These are phyloP conservation scores for Callionymus lyra DNA, from an alignment of 2,113 vertebrate species.

Conservation along the genomic window DNA sequence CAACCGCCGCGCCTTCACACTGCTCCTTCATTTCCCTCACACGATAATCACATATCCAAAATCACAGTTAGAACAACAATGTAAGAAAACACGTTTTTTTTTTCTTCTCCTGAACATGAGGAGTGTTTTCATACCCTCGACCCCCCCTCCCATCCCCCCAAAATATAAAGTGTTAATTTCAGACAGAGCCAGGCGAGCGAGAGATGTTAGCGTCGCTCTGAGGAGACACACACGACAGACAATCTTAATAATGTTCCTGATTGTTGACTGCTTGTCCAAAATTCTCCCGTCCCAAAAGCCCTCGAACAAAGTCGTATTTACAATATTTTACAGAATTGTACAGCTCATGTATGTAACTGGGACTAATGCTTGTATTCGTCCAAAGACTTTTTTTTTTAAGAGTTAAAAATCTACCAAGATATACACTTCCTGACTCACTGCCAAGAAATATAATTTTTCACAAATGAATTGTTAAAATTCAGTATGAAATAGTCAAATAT, in stretches of 20 bases:
- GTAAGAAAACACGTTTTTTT: conserved; percentile 50
- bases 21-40: conserved; percentile 50
- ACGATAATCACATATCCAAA: conserved; percentile 44
- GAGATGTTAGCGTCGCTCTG: conserved; percentile 3
- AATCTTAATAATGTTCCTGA: conserved; percentile 36
- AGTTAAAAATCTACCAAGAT: conserved; percentile 82
- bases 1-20: conserved; percentile 10
- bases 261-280: conserved; percentile 63
- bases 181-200: conserved; percentile 14
- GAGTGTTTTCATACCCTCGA: conserved; percentile 31
- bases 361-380: conserved; percentile 51
- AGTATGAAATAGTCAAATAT: conserved; percentile 75
- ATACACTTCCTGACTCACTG: conserved; percentile 76
- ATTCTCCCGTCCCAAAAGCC: conserved; percentile 34
- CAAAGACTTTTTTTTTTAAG: conserved; percentile 57
- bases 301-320: conserved; percentile 76
- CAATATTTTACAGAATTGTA: conserved; percentile 88
- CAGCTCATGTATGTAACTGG: conserved; percentile 68
- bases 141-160: not conserved
- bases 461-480: conserved; percentile 58
- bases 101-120: conserved; percentile 9
- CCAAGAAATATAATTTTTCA: conserved; percentile 70
- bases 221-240: conserved; percentile 5
- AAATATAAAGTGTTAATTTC: conserved; percentile 18
- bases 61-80: conserved; percentile 52